These are phyloP conservation scores for Prenolepis imparis DNA, from an alignment of 2,888 invertebrate species.

Conservation along the genomic window DNA sequence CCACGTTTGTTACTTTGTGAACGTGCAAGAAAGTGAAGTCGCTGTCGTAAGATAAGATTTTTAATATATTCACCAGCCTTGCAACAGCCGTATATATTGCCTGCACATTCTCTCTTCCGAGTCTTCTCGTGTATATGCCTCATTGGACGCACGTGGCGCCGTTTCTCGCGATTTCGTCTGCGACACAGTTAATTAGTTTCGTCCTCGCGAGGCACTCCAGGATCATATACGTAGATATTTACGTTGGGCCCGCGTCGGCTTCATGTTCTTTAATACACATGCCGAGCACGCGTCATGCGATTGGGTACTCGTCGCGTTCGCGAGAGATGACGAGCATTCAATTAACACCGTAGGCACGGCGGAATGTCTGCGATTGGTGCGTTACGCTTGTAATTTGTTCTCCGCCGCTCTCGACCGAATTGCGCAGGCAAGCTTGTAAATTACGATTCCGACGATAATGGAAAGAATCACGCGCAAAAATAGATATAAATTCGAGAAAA, in stretches of 20 bases:
- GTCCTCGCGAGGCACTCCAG: conserved; percentile 35
- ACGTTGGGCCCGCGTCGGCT: conserved; percentile 32
- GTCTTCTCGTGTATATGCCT: not conserved
- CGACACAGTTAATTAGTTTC: conserved; percentile 63
- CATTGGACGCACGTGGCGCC: conserved; percentile 20
- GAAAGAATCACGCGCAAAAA: not conserved
- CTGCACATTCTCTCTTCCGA: conserved; percentile 3
- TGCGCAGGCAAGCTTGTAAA: conserved; percentile 25
- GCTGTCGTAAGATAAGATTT: conserved; percentile 62
- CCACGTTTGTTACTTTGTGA: conserved; percentile 70
- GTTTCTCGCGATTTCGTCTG: conserved; percentile 26
- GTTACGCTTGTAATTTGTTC: conserved; percentile 52
- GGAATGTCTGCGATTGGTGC: conserved; percentile 46
- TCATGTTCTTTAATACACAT: conserved; percentile 36
- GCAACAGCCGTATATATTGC: conserved; percentile 46
- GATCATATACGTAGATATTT: conserved; percentile 52
- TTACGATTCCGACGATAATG: conserved; percentile 1
- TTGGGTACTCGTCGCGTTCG: conserved; percentile 26
- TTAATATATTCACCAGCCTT: conserved; percentile 63
- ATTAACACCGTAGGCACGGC: conserved; percentile 47
- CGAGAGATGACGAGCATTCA: conserved; percentile 50
- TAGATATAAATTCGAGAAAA: conserved; percentile 8
- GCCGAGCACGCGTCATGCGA: conserved; percentile 20
- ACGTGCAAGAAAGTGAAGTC: conserved; percentile 53
- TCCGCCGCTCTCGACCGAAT: conserved; percentile 31